These are phyloP conservation scores for Molanna angustata DNA, from an alignment of 2,888 invertebrate species.

Conservation along the genomic window DNA sequence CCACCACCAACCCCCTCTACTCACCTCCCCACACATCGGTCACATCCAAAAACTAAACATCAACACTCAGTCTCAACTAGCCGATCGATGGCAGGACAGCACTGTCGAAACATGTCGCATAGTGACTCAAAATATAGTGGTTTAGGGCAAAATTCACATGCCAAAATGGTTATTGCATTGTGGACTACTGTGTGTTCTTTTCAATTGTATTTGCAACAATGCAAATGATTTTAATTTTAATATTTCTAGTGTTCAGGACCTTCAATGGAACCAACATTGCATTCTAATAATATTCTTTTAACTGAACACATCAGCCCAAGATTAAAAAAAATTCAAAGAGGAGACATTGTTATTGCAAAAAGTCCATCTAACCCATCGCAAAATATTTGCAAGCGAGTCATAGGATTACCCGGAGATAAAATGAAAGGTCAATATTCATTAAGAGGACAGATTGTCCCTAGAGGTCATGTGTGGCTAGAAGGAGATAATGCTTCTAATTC, in stretches of 20 bases:
- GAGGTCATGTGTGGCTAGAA: slow-evolving; percentile 88
- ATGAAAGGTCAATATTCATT: slow-evolving; percentile 48
- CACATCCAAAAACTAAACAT: too few species aligned
- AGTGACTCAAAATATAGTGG: too few species aligned
- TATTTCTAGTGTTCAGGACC: slow-evolving; percentile 79
- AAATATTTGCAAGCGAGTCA: slow-evolving; percentile 82
- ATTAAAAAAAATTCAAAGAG: slow-evolving; percentile 61
- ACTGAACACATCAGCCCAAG: slow-evolving; percentile 76
- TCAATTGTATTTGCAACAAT: too few species aligned
- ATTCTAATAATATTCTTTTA: slow-evolving; percentile 75
- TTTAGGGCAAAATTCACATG: too few species aligned
- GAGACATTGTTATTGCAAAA: slow-evolving; percentile 82
- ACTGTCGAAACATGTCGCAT: too few species aligned
- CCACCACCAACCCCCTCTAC: too few species aligned
- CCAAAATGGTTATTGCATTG: too few species aligned
- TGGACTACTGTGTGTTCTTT: too few species aligned
- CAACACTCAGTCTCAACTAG: too few species aligned
- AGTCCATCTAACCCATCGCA: slow-evolving; percentile 78
- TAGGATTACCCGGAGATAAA: slow-evolving; percentile 74
- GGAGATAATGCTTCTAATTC: slow-evolving; percentile 87
- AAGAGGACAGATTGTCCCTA: slow-evolving; percentile 63
- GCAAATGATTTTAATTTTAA: slow-evolving; percentile 21
- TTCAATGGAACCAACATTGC: slow-evolving; percentile 91
- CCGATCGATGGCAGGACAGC: too few species aligned
- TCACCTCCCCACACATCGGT: too few species aligned